phyloP scores from a whole-genome alignment of 1,140 invertebrate species.

The Dendrolimus kikuchii region DNA sequence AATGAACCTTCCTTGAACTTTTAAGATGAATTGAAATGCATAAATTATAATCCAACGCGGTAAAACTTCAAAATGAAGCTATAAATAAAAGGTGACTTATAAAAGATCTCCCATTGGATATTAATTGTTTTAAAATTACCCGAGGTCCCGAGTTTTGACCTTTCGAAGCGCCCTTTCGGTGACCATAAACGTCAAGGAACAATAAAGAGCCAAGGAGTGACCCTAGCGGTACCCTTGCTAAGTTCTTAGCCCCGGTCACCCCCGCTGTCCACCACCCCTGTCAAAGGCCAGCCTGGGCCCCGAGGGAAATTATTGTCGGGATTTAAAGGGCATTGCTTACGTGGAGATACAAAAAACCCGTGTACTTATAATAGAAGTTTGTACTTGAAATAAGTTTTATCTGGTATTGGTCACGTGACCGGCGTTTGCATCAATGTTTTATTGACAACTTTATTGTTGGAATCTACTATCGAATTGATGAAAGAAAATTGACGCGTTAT shows the following conservation, averaged over 20 bases:
- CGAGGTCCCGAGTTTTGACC: constrained; percentile 32
- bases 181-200: constrained; percentile 67
- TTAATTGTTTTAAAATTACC: constrained; percentile 53
- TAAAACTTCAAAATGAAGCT: no score
- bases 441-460: constrained; percentile 15
- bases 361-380: constrained; percentile 57
- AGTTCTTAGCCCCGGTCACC: constrained; percentile 51
- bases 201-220: constrained; percentile 58
- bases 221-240: constrained; percentile 47
- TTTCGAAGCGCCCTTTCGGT: constrained; percentile 56
- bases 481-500: no score
- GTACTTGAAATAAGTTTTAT: constrained; percentile 40
- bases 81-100: no score
- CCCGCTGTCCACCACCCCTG: constrained; percentile 58
- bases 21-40: no score
- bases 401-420: constrained; percentile 49
- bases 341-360: constrained; percentile 61
- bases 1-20: no score
- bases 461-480: no score
- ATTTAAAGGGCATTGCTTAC: constrained; percentile 68
- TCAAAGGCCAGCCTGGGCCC: constrained; percentile 60
- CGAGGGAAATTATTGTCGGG: constrained; percentile 68
- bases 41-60: no score
- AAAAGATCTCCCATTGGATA: constrained; percentile 21
- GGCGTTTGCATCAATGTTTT: constrained; percentile 5